Conservation (phyloP, 1,140 invertebrate species). For the Achatina immaculata region DNA sequence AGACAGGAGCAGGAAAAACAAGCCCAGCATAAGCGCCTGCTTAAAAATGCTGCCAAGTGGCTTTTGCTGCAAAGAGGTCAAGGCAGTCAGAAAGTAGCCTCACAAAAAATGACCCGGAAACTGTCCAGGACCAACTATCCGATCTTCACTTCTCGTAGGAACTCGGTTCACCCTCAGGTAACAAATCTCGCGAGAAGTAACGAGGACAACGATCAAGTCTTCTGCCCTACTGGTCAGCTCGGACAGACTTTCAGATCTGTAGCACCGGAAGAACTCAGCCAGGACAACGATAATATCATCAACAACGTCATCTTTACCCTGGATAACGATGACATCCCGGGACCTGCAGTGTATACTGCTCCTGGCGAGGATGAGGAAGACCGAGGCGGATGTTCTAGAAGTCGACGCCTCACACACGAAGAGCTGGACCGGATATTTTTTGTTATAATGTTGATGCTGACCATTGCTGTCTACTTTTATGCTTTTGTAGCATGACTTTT, state of each 20-base stretch:
- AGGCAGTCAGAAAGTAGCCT: not conserved
- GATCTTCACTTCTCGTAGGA: not conserved
- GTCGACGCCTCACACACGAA: not conserved
- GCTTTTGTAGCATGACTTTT: not conserved
- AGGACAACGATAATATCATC: not conserved
- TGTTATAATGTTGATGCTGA: not conserved
- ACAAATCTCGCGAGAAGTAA: not conserved
- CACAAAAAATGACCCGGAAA: not conserved
- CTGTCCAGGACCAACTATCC: not conserved
- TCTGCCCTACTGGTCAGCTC: not conserved
- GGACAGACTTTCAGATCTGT: not conserved
- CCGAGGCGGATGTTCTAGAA: not conserved
- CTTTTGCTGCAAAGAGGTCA: not conserved
- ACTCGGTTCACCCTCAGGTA: not conserved
- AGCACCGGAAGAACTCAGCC: not conserved
- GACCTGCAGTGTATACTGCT: not conserved
- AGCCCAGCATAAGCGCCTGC: not conserved
- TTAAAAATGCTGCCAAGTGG: not conserved
- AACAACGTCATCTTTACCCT: not conserved
- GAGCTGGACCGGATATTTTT: slow-evolving; percentile 10
- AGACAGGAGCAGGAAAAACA: not conserved
- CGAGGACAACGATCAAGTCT: not conserved
- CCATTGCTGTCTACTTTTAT: not conserved
- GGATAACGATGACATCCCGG: not conserved
- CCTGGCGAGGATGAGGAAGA: not conserved